Evolutionary conservation across 2,888 invertebrate species (phyloP), one percentile per base, ranked within the genome.

Genomic region (Philonicus albiceps): DNA sequence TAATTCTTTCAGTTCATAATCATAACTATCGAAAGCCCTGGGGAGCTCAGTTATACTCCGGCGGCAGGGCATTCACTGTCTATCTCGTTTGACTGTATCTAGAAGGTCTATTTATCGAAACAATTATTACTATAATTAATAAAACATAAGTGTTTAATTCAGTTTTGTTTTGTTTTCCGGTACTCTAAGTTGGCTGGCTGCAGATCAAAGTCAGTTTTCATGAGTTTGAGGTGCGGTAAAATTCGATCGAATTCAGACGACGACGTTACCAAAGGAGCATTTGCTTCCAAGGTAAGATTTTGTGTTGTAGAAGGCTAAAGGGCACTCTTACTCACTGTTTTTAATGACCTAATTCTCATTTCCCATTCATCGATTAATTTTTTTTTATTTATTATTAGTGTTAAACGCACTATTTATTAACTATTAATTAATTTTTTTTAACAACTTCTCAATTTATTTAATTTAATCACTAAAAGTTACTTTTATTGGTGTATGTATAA

Each of bases 201-300:
- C 88, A 90, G 90, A 87, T 90, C 90, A 86, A 90, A 90, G 88
- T 90, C 90, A 53, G 90, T 90, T 87, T 89, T 90, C 89, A 90
- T 90, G 90, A 90, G 90, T 88, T 90, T 90, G 86, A 89, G 90
- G 88, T 89, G 89, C 89, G 90, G 89, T 88, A 64, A 19, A 11
- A 11, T 64, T 75, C 88, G 90, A 80, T 89, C 90, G 40, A 89
- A 89, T 87, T 90, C 90, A 22, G 90, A 90, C 88, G 85, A 75
- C 16, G 85, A 74, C 31, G 27, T 74, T 31, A 74, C 30, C 30
- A 27, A 49, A 49, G 85, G 75, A 74, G 31, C 37, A 3, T 19
- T n/a, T 74, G 74, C 30, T 31, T 74, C 49, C 30, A 73, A 85
- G 85, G 85, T 85, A 85, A 85, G 73, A 43, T 27, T 74, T 34